phyloP scores from a whole-genome alignment of 2,113 vertebrate species.

The Pardalotus punctatus region DNA sequence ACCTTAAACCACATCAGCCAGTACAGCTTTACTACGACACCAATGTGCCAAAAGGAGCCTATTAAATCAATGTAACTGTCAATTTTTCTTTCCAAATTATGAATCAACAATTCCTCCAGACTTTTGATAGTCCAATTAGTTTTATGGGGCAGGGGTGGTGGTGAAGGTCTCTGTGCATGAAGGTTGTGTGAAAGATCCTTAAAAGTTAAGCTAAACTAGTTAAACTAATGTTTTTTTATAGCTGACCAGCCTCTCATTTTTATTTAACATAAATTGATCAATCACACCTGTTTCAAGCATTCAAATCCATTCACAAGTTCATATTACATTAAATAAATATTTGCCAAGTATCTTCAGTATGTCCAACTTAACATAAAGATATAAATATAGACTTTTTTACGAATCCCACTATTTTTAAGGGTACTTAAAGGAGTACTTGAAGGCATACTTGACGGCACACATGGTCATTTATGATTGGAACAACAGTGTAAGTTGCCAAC shows the following conservation, averaged over 20 bases:
- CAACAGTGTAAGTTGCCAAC: background rate
- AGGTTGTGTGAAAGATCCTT: background rate
- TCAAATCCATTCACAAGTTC: background rate
- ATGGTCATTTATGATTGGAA: background rate
- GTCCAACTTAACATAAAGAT: background rate
- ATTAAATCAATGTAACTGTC: background rate
- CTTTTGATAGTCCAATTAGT: background rate
- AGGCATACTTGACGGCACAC: rapidly evolving
- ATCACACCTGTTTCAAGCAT: background rate
- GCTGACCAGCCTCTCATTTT: background rate
- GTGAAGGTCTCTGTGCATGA: too few species aligned
- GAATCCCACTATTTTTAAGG: background rate
- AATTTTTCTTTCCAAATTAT: background rate
- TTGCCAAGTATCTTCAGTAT: background rate
- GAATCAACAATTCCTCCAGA: background rate
- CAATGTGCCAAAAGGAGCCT: background rate
- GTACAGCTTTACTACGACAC: background rate
- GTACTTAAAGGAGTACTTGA: rapidly evolving
- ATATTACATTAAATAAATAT: background rate
- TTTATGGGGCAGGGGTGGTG: background rate
- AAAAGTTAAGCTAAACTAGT: background rate
- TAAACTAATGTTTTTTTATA: background rate
- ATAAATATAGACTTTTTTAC: background rate
- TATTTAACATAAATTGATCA: background rate
- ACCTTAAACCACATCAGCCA: background rate